Evolutionary conservation across 2,888 invertebrate genomes (phyloP), one percentile per base, ranked within the genome.

Genomic region (Synergus itoensis): DNA sequence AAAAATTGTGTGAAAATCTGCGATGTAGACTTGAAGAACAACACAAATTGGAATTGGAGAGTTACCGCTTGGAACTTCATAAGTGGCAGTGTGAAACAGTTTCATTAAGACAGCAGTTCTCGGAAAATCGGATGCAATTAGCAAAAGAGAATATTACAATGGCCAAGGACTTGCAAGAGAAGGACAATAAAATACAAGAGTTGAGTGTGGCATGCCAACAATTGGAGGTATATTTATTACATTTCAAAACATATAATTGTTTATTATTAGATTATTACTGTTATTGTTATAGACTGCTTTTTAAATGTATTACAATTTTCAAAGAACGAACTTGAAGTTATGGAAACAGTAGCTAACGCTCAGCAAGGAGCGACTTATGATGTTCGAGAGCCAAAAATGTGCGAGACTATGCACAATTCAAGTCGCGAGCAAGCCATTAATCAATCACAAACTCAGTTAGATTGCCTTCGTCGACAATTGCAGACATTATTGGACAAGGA

Each of bases 61-160:
- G 94, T 28, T 96, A 95, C 86, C 94, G 95, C 87, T 93, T 93
- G 4, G 95, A 95, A 87, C 93, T 94, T 63, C 93, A 94, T 78
- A 95, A 95, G 85, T 95, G 95, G 94, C 86, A 95, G 41, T 88
- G 92, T 4, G 95, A 95, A 86, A 91, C 94, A 0, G 89, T 91
- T 4, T 88, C 87, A 75, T 86, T 93, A 63, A 92, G 93, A 79
- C 90, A 92, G 79, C 89, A 93, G 65, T 86, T 93, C 64, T 90
- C 89, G 11, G 92, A 92, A 76, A 91, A 92, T 87, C 92, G 92
- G 3, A 73, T 73, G 53, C 53, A 73, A 36, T 73, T 73, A 53
- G 48, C 73, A 11, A 73, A 73, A 53, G 73, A 73, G 5, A 73
- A 73, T 48, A 73, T 73, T n/a, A 36, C 73, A 11, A 57, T 73